Conservation (phyloP, 2,888 invertebrate species). For the Schizaphis graminum region DNA sequence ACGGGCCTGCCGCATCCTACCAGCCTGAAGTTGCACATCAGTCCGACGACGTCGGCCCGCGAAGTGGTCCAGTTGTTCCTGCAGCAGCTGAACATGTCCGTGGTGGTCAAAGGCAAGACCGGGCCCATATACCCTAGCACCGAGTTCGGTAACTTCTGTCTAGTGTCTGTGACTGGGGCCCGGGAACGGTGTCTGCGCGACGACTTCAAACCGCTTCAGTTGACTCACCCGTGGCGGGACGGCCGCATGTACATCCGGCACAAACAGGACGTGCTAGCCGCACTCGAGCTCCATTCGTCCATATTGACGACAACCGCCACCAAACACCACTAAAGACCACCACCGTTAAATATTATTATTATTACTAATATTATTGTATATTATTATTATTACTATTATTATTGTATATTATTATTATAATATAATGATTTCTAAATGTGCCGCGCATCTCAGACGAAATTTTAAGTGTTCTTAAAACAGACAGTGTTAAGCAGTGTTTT, state of each 20-base stretch:
- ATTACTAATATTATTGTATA: neutral
- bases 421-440: neutral
- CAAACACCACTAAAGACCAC: conserved; percentile 7
- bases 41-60: conserved; percentile 90
- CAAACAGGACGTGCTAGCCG: conserved; percentile 90
- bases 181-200: conserved; percentile 93
- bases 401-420: neutral
- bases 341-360: neutral
- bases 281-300: conserved; percentile 85
- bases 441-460: neutral
- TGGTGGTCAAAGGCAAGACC: conserved; percentile 85
- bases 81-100: conserved; percentile 94
- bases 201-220: conserved; percentile 91
- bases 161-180: conserved; percentile 96
- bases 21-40: conserved; percentile 93
- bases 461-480: neutral
- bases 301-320: neutral
- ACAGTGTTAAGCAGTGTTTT: neutral
- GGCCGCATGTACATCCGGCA: conserved; percentile 93
- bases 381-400: neutral
- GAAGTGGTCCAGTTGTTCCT: conserved; percentile 97
- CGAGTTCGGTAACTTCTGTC: conserved; percentile 88
- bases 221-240: conserved; percentile 96
- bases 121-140: conserved; percentile 89
- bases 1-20: conserved; percentile 94